Conservation (phyloP, 2,888 invertebrate species). For the Zonitis immaculata region DNA sequence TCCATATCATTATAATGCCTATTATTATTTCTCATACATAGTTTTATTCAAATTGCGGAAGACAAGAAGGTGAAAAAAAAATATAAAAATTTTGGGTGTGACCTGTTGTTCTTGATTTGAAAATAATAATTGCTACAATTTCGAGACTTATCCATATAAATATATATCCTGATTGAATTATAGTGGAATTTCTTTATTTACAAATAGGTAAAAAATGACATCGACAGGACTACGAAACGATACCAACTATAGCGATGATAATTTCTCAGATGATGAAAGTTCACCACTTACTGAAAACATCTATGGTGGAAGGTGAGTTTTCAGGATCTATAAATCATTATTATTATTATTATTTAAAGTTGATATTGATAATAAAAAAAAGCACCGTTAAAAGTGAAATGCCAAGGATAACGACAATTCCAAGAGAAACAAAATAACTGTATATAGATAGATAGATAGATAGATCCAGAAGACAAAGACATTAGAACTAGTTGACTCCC, state of each 20-base stretch:
- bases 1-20: too few species aligned
- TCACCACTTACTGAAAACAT: slow-evolving; percentile 82
- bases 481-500: slow-evolving; percentile 7
- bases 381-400: slow-evolving; percentile 34
- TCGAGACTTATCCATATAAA: neutral
- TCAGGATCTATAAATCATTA: neutral
- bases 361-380: neutral
- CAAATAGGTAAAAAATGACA: slow-evolving; percentile 53
- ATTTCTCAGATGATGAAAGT: slow-evolving; percentile 82
- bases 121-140: neutral
- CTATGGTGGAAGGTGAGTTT: slow-evolving; percentile 80
- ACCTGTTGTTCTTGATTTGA: neutral
- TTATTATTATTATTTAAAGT: neutral
- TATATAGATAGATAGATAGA: too few species aligned
- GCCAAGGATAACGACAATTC: slow-evolving; percentile 40
- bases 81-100: slow-evolving; percentile 1
- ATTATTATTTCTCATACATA: neutral
- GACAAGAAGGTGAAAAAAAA: neutral
- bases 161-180: neutral
- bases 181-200: slow-evolving; percentile 16
- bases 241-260: slow-evolving; percentile 63
- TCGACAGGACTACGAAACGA: slow-evolving; percentile 64
- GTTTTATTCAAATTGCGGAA: neutral
- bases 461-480: neutral
- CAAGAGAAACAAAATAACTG: neutral